These are phyloP conservation scores for Drosophila punjabiensis DNA, from an alignment of 1,140 invertebrate genomes.

Conservation along the genomic window DNA sequence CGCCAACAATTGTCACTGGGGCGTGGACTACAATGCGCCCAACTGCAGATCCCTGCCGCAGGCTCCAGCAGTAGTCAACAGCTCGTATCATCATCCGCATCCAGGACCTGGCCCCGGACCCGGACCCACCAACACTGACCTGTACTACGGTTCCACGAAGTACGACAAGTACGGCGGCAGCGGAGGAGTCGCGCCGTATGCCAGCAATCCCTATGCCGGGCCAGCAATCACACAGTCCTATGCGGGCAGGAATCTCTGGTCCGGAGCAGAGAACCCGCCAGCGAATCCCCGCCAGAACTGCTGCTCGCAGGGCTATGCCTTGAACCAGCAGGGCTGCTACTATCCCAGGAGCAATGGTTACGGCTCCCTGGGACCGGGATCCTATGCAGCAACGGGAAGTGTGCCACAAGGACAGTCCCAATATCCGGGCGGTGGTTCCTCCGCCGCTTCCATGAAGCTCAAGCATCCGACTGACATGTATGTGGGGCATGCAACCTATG, in stretches of 20 bases:
- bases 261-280: constrained; percentile 21
- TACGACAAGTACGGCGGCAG: constrained; percentile 68
- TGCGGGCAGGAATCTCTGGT: constrained; percentile 54
- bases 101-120: background rate
- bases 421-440: constrained; percentile 23
- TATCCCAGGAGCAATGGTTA: constrained; percentile 69
- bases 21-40: constrained; percentile 59
- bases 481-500: constrained; percentile 40
- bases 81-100: constrained; percentile 41
- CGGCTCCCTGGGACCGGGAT: constrained; percentile 4
- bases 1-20: constrained; percentile 63
- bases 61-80: constrained; percentile 11
- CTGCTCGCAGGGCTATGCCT: constrained; percentile 59
- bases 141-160: constrained; percentile 58
- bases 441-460: constrained; percentile 46
- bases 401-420: constrained; percentile 35
- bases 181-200: constrained; percentile 8
- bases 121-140: constrained; percentile 33
- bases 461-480: constrained; percentile 77
- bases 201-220: constrained; percentile 56
- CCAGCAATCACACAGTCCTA: constrained; percentile 47
- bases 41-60: constrained; percentile 54
- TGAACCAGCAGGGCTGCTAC: constrained; percentile 69
- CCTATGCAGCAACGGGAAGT: constrained; percentile 15
- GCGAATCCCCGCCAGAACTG: constrained; percentile 63